phyloP scores from a whole-genome alignment of 1,140 invertebrate species.

The Andricus grossulariae region DNA sequence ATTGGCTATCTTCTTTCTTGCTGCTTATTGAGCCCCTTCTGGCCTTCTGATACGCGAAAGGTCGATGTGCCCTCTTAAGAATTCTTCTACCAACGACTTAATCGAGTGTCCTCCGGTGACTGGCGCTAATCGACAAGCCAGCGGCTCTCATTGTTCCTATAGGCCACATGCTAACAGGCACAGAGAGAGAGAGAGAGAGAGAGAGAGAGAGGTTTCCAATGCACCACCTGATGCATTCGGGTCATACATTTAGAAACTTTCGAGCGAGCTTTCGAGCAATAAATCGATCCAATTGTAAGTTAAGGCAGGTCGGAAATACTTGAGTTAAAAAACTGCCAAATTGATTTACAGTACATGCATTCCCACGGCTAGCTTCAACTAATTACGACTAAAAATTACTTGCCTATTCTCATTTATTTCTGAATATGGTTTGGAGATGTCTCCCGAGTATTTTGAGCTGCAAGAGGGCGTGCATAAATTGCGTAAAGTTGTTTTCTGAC shows the following conservation, averaged over 20 bases:
- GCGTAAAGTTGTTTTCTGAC: no score
- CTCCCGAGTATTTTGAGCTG: no score
- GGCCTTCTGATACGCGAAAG: not conserved
- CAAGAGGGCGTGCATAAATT: no score
- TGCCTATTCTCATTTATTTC: not conserved
- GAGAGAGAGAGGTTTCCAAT: not conserved
- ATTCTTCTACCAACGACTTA: constrained; percentile 51
- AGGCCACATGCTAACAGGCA: not conserved
- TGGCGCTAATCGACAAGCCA: constrained; percentile 51
- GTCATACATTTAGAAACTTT: constrained; percentile 12
- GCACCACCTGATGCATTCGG: constrained; percentile 52
- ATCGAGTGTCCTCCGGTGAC: constrained; percentile 53
- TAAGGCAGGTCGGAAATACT: constrained; percentile 15
- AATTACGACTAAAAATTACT: not conserved
- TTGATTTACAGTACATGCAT: not conserved
- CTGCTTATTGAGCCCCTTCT: constrained; percentile 1
- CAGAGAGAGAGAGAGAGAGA: not conserved
- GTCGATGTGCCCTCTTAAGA: constrained; percentile 29
- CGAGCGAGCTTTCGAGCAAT: not conserved
- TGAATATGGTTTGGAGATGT: no score
- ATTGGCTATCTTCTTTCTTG: constrained; percentile 21
- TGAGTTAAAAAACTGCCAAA: not conserved
- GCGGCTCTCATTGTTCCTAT: constrained; percentile 47
- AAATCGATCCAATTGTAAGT: constrained; percentile 8
- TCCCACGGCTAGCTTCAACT: not conserved